Evolutionary conservation across 37 sponge, comb jelly and placozoan genomes (phyloP).

Genomic region (Agelas oroides): DNA sequence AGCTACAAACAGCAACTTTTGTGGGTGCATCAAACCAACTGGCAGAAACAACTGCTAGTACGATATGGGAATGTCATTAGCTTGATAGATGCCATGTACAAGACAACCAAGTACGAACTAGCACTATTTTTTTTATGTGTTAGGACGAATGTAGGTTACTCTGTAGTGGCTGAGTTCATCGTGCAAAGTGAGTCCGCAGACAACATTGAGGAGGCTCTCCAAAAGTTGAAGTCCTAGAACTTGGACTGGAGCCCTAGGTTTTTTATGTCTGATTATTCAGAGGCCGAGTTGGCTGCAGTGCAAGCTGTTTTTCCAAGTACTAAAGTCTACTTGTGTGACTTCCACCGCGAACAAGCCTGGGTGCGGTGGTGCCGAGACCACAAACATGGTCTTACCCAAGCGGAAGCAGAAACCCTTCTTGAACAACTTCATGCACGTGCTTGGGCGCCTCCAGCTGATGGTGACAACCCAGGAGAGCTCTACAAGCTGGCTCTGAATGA

Average conservation of each 20-base stretch:
- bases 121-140: slow-evolving; percentile 60
- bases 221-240: slow-evolving; percentile 19
- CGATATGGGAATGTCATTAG: slow-evolving; percentile 43
- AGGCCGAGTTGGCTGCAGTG: slow-evolving; percentile 15
- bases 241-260: slow-evolving; percentile 40
- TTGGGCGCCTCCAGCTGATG: neutral
- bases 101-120: slow-evolving; percentile 51
- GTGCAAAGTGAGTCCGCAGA: slow-evolving; percentile 10
- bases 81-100: slow-evolving; percentile 57
- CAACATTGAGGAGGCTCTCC: slow-evolving; percentile 13
- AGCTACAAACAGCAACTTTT: slow-evolving; percentile 18
- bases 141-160: slow-evolving; percentile 46
- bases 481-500: neutral
- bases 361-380: neutral
- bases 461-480: neutral
- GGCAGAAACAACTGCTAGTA: slow-evolving; percentile 54
- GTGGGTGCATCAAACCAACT: slow-evolving; percentile 46
- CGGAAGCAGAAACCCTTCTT: slow-evolving; percentile 17
- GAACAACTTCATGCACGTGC: slow-evolving; percentile 35
- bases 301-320: slow-evolving; percentile 3
- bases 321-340: slow-evolving; percentile 48
- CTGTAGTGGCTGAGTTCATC: slow-evolving; percentile 53
- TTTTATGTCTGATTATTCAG: slow-evolving; percentile 54
- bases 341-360: neutral
- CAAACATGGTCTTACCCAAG: slow-evolving; percentile 20